phyloP scores from a whole-genome alignment of 2,888 invertebrate genomes.

The Melieria omissa region DNA sequence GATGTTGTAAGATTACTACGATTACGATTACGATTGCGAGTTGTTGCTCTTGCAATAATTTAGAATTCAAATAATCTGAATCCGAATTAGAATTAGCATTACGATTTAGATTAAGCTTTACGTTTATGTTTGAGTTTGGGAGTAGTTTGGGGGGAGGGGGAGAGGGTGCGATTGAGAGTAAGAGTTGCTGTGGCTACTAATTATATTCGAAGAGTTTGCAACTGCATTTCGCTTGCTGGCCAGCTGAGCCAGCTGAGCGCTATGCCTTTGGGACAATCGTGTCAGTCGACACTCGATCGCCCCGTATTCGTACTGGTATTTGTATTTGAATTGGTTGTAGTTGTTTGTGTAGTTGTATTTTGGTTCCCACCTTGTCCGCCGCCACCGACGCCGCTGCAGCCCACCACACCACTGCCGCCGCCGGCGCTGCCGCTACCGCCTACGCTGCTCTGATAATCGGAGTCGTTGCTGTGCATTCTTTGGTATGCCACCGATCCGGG shows the following conservation, averaged over 20 bases:
- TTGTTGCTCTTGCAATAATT: constrained; percentile 40
- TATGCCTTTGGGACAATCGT: constrained; percentile 74
- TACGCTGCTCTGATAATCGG: constrained; percentile 66
- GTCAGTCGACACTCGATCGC: constrained; percentile 77
- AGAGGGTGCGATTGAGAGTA: constrained; percentile 14
- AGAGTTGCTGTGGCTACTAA: constrained; percentile 29
- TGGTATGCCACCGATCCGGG: constrained; percentile 82
- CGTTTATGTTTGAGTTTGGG: constrained; percentile 21
- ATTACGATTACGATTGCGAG: constrained; percentile 27
- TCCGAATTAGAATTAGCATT: constrained; percentile 2
- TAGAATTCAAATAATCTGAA: constrained; percentile 40
- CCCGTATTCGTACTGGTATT: constrained; percentile 57
- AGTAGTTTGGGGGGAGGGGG: constrained; percentile 35
- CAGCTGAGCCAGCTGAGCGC: neutral
- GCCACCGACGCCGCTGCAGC: constrained; percentile 45
- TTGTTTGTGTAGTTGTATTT: constrained; percentile 66
- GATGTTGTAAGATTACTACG: constrained; percentile 40
- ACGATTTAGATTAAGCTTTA: neutral
- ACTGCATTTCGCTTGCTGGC: constrained; percentile 15
- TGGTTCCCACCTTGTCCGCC: constrained; percentile 66
- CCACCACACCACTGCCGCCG: constrained; percentile 47
- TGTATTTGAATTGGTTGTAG: constrained; percentile 41
- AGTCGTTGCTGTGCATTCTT: constrained; percentile 88
- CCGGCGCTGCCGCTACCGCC: constrained; percentile 50
- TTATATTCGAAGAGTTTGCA: constrained; percentile 45